Evolutionary conservation across 2,888 invertebrate species (phyloP).

Genomic region (Drosophila barbarae): DNA sequence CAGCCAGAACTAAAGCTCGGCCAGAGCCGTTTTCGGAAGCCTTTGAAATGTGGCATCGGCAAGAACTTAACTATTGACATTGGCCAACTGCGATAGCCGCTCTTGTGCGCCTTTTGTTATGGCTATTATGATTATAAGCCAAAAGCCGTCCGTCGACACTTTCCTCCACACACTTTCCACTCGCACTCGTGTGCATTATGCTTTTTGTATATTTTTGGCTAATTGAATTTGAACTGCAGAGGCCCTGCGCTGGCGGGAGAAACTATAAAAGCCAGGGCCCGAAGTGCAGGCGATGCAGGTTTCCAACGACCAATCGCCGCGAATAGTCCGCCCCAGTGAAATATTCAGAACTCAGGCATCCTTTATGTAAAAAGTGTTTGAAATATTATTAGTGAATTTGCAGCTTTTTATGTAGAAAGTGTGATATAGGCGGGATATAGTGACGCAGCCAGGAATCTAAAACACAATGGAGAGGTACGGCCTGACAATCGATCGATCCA

Average conservation of each 20-base stretch:
- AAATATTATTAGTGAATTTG: constrained; percentile 67
- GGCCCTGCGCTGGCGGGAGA: constrained; percentile 10
- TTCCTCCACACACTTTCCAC: constrained; percentile 40
- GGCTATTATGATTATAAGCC: constrained; percentile 60
- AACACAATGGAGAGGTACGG: constrained; percentile 74
- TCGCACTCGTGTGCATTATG: neutral
- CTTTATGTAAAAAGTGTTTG: constrained; percentile 69
- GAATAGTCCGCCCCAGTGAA: constrained; percentile 73
- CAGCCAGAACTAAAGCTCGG: constrained; percentile 24
- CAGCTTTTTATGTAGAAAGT: constrained; percentile 71
- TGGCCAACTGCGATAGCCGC: constrained; percentile 47
- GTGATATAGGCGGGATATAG: constrained; percentile 64
- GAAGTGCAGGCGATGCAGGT: constrained; percentile 63
- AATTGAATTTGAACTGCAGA: constrained; percentile 65
- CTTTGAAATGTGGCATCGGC: constrained; percentile 59
- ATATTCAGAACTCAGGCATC: constrained; percentile 50
- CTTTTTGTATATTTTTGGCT: constrained; percentile 54
- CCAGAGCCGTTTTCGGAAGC: constrained; percentile 52
- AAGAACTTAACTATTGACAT: constrained; percentile 69
- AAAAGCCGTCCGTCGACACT: constrained; percentile 60
- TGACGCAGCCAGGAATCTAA: constrained; percentile 39
- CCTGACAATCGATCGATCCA: neutral
- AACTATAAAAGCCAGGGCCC: constrained; percentile 68
- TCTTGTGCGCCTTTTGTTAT: constrained; percentile 23
- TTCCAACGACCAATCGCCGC: constrained; percentile 72